Percentiles rank a stretch among this genome's conserved stretches.
Conservation (phyloP, 2,113 vertebrate species). For the Chaetops frenatus region DNA sequence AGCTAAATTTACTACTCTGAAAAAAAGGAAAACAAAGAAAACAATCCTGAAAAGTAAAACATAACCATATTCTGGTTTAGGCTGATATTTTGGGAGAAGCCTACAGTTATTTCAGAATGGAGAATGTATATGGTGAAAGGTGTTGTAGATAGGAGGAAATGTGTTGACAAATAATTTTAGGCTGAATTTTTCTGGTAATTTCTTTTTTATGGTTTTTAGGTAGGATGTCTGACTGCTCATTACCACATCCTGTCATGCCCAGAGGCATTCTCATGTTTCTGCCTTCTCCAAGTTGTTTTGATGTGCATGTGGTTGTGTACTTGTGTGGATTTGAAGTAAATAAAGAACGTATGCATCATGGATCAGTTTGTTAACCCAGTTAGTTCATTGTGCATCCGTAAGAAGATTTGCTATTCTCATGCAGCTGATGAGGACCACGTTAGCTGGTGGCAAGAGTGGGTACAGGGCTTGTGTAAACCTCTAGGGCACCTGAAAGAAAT, state of each 20-base stretch:
- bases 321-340: neutral
- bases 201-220: neutral
- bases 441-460: neutral
- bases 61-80: neutral
- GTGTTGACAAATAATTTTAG: neutral
- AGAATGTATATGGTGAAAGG: neutral
- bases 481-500: neutral
- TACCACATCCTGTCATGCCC: neutral
- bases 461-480: neutral
- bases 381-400: neutral
- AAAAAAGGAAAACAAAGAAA: neutral
- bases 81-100: neutral
- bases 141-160: neutral
- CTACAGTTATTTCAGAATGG: neutral
- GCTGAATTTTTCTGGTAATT: neutral
- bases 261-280: neutral
- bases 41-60: neutral
- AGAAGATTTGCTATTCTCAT: neutral
- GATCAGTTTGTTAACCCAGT: neutral
- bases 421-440: neutral
- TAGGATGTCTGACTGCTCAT: neutral
- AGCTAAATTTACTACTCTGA: neutral
- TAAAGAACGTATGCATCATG: neutral
- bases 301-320: neutral
- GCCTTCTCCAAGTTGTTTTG: neutral